Conservation (phyloP, 2,113 vertebrate species). For the Prunella fulvescens region DNA sequence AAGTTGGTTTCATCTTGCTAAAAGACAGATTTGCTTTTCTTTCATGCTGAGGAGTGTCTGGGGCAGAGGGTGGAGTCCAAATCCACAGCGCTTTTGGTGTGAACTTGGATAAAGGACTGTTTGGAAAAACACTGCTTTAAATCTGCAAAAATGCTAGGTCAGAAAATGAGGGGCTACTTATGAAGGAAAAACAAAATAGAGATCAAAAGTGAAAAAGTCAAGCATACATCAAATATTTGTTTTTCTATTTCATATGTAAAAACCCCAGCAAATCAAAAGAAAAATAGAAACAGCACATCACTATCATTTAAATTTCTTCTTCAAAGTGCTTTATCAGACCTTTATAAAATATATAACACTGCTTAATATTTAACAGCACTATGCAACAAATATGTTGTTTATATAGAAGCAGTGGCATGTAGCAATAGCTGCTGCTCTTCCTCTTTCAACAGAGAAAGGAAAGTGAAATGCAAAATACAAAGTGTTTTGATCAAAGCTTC, state of each 20-base stretch:
- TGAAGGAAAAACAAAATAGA: not conserved
- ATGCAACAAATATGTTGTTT: not conserved
- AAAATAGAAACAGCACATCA: not conserved
- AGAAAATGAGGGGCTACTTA: not conserved
- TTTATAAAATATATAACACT: slow-evolving; percentile 41
- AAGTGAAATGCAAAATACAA: not conserved
- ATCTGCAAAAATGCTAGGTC: not conserved
- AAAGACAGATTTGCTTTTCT: slow-evolving; percentile 6
- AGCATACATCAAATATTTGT: not conserved
- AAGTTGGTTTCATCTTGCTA: not conserved
- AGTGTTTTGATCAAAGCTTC: slow-evolving; percentile 31
- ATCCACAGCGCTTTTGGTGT: not conserved
- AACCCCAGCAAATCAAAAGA: not conserved
- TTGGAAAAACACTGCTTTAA: not conserved
- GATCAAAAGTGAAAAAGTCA: slow-evolving; percentile 31
- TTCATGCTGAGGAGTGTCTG: slow-evolving; percentile 40
- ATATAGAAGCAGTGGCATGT: not conserved
- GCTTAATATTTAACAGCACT: slow-evolving; percentile 42
- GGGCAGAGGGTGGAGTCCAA: slow-evolving; percentile 7
- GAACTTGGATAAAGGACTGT: not conserved
- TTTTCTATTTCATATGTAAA: not conserved
- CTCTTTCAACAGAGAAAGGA: slow-evolving; percentile 1
- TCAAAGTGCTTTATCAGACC: slow-evolving; percentile 24
- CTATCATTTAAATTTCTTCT: not conserved
- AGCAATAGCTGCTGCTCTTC: not conserved